A percentile compares a stretch with the other conserved stretches of the same genome.
phyloP scores from a whole-genome alignment of 2,113 vertebrate species.

The Sitta europaea region DNA sequence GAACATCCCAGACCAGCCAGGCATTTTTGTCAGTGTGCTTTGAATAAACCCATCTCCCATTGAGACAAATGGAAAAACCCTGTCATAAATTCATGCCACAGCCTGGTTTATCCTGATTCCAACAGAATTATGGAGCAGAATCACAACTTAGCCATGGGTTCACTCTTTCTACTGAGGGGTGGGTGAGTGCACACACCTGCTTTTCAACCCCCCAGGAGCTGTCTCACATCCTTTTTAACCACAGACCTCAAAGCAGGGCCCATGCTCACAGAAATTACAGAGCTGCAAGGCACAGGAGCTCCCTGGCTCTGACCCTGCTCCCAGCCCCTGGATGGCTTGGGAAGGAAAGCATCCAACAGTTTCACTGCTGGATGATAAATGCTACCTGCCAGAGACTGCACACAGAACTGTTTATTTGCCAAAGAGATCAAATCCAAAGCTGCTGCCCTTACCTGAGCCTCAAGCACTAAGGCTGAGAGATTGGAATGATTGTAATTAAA shows the following conservation, averaged over 20 bases:
- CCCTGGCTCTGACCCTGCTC: not conserved
- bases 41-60: not conserved
- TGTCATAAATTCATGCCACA: fast-evolving
- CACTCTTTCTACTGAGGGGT: not conserved
- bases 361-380: not conserved
- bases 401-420: not conserved
- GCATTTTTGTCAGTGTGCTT: not conserved
- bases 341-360: not conserved
- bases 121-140: fast-evolving
- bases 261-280: not conserved
- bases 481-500: not conserved
- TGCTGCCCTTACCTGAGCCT: not conserved
- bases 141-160: not conserved
- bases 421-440: not conserved
- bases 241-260: not conserved
- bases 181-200: not conserved
- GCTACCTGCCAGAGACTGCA: not conserved
- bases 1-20: not conserved
- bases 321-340: not conserved
- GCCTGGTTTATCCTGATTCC: not conserved
- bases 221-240: not conserved
- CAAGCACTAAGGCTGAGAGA: not conserved
- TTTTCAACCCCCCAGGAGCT: not conserved
- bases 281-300: not conserved
- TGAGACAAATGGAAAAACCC: not conserved